Base-by-base conservation (phyloP, 2,797 vertebrate species). In the Florisuga fusca region DNA sequence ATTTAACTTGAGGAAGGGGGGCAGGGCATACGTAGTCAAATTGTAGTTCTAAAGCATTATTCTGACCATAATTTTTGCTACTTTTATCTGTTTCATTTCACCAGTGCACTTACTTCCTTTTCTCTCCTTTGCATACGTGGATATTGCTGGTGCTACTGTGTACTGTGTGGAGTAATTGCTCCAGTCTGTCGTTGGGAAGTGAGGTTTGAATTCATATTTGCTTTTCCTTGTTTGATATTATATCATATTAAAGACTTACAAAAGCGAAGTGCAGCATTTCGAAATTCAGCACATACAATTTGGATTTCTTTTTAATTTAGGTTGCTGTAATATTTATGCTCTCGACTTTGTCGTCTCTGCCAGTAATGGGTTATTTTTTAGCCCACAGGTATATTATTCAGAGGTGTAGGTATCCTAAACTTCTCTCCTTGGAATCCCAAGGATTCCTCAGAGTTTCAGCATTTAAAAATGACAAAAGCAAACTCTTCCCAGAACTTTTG, bases 381-480 rank as follows among this genome's bases (percentile, higher is more conserved):
- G 21, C 36, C 38, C 27, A 23, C 50, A 67, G 64, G 22, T 81
- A 10, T 91, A 29, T 92, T 95, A 93, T 78, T 88, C 51, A 68
- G 58, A 92, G 63, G 9, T 69, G 10, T 16, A 77, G 25, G 54
- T 59, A 16, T 43, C 36, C 27, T 85, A 57, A 80, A 55, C 43
- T 36, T 85, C 66, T 83, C 43, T 62, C 23, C 18, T 83, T 84
- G 43, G 27, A 73, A 51, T 74, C 50, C 82, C 54, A 29, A 78
- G 50, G 71, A 64, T 67, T 81, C 63, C 33, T 79, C 25, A 77
- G 79, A 46, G 23, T 68, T 91, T 66, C 63, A 57, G 29, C 78
- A 57, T 73, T 95, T 83, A 41, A 29, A 89, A 74, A 71, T 62
- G 33, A 77, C 23, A 82, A 72, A 95, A 73, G 31, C 41, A 96